Conservation (phyloP, 2,888 invertebrate species). For the Philereme transversata region DNA sequence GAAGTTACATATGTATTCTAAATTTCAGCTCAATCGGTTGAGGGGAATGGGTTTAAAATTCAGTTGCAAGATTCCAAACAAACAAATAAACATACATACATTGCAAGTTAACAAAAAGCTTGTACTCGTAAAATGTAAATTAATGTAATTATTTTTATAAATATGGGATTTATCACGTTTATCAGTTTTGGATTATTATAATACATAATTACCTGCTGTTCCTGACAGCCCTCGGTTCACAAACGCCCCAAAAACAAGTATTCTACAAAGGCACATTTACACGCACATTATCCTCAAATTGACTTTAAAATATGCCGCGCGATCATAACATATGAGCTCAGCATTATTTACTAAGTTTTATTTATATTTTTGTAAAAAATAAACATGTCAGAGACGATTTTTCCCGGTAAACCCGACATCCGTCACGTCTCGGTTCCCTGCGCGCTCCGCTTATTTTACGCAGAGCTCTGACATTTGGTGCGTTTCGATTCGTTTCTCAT, state of each 20-base stretch:
- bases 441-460: constrained; percentile 2
- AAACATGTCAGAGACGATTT: constrained; percentile 51
- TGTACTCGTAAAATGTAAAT: too few relatives aligned
- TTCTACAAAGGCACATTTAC: constrained; percentile 2
- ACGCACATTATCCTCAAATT: constrained; percentile 7
- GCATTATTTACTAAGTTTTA: constrained; percentile 39
- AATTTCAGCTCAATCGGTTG: too few relatives aligned
- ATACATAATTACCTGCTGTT: too few relatives aligned
- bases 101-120: too few relatives aligned
- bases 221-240: background rate
- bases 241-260: background rate
- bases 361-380: constrained; percentile 51
- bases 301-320: constrained; percentile 12
- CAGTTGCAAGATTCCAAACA: too few relatives aligned
- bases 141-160: too few relatives aligned
- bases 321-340: constrained; percentile 18
- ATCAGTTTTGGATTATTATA: too few relatives aligned
- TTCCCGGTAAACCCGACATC: constrained; percentile 52
- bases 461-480: constrained; percentile 8
- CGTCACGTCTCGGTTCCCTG: constrained; percentile 47
- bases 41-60: too few relatives aligned
- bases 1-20: too few relatives aligned
- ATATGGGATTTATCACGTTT: too few relatives aligned
- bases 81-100: too few relatives aligned
- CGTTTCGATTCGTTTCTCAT: background rate